Evolutionary conservation across 2,888 invertebrate genomes (phyloP).

Genomic region (Netelia melanura): DNA sequence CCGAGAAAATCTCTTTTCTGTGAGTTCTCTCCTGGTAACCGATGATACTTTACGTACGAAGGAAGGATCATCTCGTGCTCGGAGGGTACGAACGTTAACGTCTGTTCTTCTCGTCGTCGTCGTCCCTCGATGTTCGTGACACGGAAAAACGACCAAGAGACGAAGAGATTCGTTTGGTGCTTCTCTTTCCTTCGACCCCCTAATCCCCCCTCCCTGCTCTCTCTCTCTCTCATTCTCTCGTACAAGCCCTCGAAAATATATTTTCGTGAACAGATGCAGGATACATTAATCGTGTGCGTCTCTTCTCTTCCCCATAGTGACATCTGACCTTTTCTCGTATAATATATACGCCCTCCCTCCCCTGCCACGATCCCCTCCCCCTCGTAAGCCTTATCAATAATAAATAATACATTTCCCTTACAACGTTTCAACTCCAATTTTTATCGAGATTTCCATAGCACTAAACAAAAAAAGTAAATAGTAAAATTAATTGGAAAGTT

Average conservation of each 20-base stretch:
- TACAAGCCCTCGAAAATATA: slow-evolving; percentile 31
- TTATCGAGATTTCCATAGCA: too few relatives aligned
- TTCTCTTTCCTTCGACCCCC: too few relatives aligned
- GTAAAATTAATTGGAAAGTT: too few relatives aligned
- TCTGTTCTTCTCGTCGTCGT: slow-evolving; percentile 3
- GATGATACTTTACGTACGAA: background rate
- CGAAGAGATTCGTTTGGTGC: too few relatives aligned
- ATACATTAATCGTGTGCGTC: slow-evolving; percentile 77
- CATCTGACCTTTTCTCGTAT: slow-evolving; percentile 45
- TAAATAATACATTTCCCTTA: too few relatives aligned
- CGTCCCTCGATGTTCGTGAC: slow-evolving; percentile 9
- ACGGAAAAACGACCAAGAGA: background rate
- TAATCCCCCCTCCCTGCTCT: slow-evolving; percentile 1
- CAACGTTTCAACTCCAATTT: too few relatives aligned
- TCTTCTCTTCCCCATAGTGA: slow-evolving; percentile 35
- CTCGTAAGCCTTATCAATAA: too few relatives aligned
- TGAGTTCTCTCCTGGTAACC: background rate
- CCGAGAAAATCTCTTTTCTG: background rate
- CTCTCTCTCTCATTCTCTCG: slow-evolving; percentile 22
- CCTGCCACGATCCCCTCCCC: too few relatives aligned
- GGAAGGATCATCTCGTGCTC: slow-evolving; percentile 18
- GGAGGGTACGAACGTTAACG: too few relatives aligned
- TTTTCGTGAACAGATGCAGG: slow-evolving; percentile 79
- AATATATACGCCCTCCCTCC: too few relatives aligned
- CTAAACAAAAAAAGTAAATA: too few relatives aligned